Evolutionary conservation across 2,888 invertebrate genomes (phyloP).

Genomic region (Microplitis manilae): DNA sequence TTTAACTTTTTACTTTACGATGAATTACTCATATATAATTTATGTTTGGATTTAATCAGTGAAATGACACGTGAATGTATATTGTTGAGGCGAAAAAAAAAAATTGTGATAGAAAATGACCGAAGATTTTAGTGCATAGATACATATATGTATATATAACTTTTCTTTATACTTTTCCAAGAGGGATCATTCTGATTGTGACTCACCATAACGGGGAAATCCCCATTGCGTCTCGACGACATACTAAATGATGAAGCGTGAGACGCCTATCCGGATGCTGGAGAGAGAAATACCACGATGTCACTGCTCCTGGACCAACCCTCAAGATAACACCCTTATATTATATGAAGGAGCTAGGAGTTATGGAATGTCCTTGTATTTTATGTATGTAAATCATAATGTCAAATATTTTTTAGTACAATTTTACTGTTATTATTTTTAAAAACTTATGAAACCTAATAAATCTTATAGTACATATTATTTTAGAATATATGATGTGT

Average conservation of each 20-base stretch:
- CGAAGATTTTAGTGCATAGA: slow-evolving; percentile 30
- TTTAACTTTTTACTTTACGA: background rate
- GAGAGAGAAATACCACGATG: slow-evolving; percentile 44
- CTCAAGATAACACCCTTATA: slow-evolving; percentile 32
- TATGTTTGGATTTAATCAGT: slow-evolving; percentile 6
- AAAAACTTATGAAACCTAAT: background rate
- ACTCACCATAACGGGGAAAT: slow-evolving; percentile 42
- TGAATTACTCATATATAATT: slow-evolving; percentile 2
- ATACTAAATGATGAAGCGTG: slow-evolving; percentile 40
- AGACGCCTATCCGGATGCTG: slow-evolving; percentile 35
- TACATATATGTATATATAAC: slow-evolving; percentile 7
- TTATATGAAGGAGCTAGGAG: slow-evolving; percentile 42
- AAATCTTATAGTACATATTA: slow-evolving; percentile 5
- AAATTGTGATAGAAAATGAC: slow-evolving; percentile 29
- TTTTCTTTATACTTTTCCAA: slow-evolving; percentile 23
- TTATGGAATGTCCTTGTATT: slow-evolving; percentile 25
- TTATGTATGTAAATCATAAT: slow-evolving; percentile 1
- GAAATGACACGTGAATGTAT: slow-evolving; percentile 20
- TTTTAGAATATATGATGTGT: too few species aligned
- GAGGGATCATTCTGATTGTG: slow-evolving; percentile 47
- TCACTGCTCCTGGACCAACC: slow-evolving; percentile 40
- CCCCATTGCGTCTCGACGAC: slow-evolving; percentile 16
- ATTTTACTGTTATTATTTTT: background rate
- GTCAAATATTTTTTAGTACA: background rate
- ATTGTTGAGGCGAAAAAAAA: slow-evolving; percentile 17